Evolutionary conservation across 1,140 invertebrate genomes (phyloP).

Genomic region (Fopius arisanus): DNA sequence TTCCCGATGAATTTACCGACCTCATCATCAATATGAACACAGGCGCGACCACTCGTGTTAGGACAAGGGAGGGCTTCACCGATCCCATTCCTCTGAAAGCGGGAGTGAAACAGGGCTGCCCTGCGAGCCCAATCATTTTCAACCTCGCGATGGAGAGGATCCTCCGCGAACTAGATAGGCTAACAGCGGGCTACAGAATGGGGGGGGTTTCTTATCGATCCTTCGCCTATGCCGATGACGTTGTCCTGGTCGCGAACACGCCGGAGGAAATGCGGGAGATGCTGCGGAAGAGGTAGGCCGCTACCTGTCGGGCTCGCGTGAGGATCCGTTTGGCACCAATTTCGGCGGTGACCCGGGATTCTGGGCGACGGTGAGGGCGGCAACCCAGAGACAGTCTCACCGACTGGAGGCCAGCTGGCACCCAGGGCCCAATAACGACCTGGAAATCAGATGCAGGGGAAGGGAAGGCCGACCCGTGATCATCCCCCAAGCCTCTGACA

Average conservation of each 20-base stretch:
- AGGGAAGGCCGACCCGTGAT: background rate
- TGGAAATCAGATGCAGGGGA: background rate
- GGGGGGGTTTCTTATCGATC: conserved; percentile 33
- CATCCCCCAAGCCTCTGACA: conserved; percentile 17
- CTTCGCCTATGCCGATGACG: conserved; percentile 50
- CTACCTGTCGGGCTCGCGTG: conserved; percentile 27
- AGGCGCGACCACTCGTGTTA: conserved; percentile 23
- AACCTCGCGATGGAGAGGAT: conserved; percentile 55
- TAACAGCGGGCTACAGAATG: conserved; percentile 37
- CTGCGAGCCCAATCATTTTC: conserved; percentile 56
- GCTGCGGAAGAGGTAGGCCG: conserved; percentile 27
- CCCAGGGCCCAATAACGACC: background rate
- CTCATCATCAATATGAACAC: conserved; percentile 40
- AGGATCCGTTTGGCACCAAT: conserved; percentile 24
- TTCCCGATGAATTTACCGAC: conserved; percentile 5
- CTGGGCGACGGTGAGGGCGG: conserved; percentile 37
- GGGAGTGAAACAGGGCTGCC: conserved; percentile 57
- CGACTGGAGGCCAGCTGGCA: conserved; percentile 32
- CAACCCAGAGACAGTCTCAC: conserved; percentile 12
- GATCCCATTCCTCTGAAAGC: conserved; percentile 43
- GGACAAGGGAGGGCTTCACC: conserved; percentile 33
- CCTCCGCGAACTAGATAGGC: conserved; percentile 17
- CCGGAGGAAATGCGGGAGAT: conserved; percentile 28
- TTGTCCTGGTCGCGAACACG: conserved; percentile 34
- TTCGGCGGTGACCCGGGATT: conserved; percentile 13